phyloP scores from a whole-genome alignment of 30 jellyfish, hydroid and myxozoan species.

The Mastigias papua region DNA sequence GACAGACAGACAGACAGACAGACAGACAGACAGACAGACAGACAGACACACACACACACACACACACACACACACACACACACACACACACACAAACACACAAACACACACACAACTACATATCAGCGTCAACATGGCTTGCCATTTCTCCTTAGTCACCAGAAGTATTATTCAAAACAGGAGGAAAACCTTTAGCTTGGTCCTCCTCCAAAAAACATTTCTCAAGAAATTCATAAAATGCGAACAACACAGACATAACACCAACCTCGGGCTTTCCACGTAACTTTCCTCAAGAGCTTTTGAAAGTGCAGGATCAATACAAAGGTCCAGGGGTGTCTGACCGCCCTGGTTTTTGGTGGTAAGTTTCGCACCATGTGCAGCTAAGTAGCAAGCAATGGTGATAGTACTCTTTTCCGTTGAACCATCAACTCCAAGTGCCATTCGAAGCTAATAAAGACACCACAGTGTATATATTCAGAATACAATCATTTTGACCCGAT shows the following conservation, averaged over 20 bases:
- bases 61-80: too few species aligned
- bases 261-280: slow-evolving; percentile 56
- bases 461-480: neutral
- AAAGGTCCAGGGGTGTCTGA: slow-evolving; percentile 87
- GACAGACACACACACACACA: too few species aligned
- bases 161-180: too few species aligned
- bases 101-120: too few species aligned
- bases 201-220: too few species aligned
- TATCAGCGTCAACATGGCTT: too few species aligned
- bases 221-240: neutral
- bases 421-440: slow-evolving; percentile 84
- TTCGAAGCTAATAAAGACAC: slow-evolving; percentile 20
- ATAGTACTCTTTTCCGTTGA: slow-evolving; percentile 77
- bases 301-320: slow-evolving; percentile 88
- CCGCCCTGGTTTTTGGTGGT: slow-evolving; percentile 68
- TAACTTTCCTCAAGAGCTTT: slow-evolving; percentile 77
- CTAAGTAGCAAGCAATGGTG: slow-evolving; percentile 89
- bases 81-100: too few species aligned
- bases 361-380: slow-evolving; percentile 93
- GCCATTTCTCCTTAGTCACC: too few species aligned
- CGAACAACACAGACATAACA: neutral
- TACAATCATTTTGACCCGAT: too few species aligned
- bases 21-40: too few species aligned
- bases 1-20: too few species aligned
- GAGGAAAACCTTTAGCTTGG: too few species aligned